Percentiles rank a stretch among this genome's conserved stretches.
Evolutionary conservation across 2,113 vertebrate species (phyloP).

Genomic region (Notarius quadriscutis): DNA sequence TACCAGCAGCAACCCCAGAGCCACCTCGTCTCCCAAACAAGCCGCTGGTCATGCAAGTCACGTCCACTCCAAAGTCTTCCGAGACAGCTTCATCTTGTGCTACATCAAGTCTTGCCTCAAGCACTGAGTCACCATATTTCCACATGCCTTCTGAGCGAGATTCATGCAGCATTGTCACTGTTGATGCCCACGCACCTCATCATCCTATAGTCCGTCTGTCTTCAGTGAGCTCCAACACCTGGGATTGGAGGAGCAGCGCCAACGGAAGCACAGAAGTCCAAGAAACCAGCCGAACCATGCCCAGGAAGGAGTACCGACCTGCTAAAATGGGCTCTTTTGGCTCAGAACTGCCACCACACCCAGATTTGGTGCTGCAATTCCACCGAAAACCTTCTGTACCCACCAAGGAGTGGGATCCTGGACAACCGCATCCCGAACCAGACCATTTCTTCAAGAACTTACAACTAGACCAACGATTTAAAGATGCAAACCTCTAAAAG

Average conservation of each 20-base stretch:
- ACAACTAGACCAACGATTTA: slow-evolving; percentile 70
- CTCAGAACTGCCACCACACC: slow-evolving; percentile 73
- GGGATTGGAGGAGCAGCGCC: slow-evolving; percentile 85
- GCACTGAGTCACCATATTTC: slow-evolving; percentile 90
- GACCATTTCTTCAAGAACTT: slow-evolving; percentile 81
- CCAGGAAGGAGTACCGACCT: slow-evolving; percentile 74
- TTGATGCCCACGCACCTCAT: slow-evolving; percentile 90
- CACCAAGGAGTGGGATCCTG: slow-evolving; percentile 57
- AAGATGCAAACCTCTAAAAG: slow-evolving; percentile 61
- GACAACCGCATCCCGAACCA: slow-evolving; percentile 60
- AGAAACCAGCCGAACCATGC: slow-evolving; percentile 74
- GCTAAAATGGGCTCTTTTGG: slow-evolving; percentile 76
- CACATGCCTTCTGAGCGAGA: slow-evolving; percentile 87
- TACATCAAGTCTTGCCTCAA: slow-evolving; percentile 81
- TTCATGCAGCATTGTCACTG: slow-evolving; percentile 89
- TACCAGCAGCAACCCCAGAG: slow-evolving; percentile 66
- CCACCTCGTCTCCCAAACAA: slow-evolving; percentile 84
- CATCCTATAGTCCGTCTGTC: slow-evolving; percentile 91
- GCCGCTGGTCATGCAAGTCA: slow-evolving; percentile 95
- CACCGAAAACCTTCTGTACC: slow-evolving; percentile 73
- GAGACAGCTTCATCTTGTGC: slow-evolving; percentile 80
- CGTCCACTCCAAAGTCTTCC: slow-evolving; percentile 89
- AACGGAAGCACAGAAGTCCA: slow-evolving; percentile 69
- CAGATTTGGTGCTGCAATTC: slow-evolving; percentile 78
- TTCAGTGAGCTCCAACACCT: slow-evolving; percentile 75